Base-by-base conservation (phyloP, 2,797 vertebrate genomes). In the Ctenochaetus hawaiiensis region DNA sequence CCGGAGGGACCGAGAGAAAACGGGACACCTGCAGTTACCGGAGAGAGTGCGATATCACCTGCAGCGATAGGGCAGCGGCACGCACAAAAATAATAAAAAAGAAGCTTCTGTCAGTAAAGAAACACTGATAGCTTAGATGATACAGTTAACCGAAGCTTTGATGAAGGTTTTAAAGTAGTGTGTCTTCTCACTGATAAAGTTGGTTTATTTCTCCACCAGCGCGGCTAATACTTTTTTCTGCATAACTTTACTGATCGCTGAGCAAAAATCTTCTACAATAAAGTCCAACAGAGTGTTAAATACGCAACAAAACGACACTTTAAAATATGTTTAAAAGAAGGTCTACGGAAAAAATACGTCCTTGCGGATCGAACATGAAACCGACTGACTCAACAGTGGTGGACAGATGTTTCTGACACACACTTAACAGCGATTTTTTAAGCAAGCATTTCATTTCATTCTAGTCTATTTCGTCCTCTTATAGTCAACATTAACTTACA, bases 1-100 rank as follows among this genome's bases (percentile, higher is more conserved):
- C 97, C 95, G 92, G 81, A 88, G 92, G 91, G 92, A 85, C 86
- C 90, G 91, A 91, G 65, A 70, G 82, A 88, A 82, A 90, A 90
- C 58, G 93, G 67, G 84, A 92, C 91, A 82, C 91, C 92, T 90
- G 91, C 86, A 82, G 93, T 87, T 83, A 87, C 85, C 87, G 85
- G 88, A 72, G 83, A 88, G 59, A 87, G 84, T 49, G 76, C 82
- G 87, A 79, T 82, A 91, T 95, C 90, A 93, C 93, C 93, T 95
- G 92, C 84, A 87, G 84, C 75, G 44, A 84, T 82, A 78, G 76
- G 61, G 72, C 78, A 91, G 67, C 68, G 58, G 76, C 82, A 87
- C 66, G 76, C 84, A 84, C 73, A 78, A 71, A 52, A n/a, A 84
- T 86, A 93, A 88, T 78, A 22, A 62, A 44, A 82, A 62, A 37